Conservation (phyloP, 2,113 vertebrate species). For the Malaclemys terrapin region DNA sequence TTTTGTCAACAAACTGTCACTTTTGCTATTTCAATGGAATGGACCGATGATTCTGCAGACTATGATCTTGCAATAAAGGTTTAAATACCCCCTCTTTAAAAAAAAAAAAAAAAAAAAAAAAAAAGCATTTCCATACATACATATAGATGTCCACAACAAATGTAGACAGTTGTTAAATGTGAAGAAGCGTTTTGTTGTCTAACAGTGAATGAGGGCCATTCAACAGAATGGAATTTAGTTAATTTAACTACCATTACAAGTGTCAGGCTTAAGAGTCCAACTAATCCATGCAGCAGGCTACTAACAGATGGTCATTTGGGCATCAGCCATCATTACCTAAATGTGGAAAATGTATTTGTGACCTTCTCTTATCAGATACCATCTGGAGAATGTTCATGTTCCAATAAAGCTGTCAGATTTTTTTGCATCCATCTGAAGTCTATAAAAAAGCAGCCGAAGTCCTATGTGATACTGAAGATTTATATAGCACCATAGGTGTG, state of each 20-base stretch:
- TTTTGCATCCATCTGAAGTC: neutral
- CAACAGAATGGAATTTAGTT: neutral
- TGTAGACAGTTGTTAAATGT: neutral
- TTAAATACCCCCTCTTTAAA: neutral
- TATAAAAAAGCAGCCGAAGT: fast-evolving
- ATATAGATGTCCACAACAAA: neutral
- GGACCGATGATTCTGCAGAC: neutral
- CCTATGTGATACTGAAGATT: neutral
- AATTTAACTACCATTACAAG: neutral
- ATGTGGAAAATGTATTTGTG: neutral
- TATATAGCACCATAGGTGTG: neutral
- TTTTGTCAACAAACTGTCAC: neutral
- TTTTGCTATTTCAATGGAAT: neutral
- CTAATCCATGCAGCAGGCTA: neutral
- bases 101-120: neutral
- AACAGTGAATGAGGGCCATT: neutral
- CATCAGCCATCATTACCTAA: neutral
- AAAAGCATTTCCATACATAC: neutral
- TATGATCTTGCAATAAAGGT: neutral
- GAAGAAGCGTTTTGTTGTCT: neutral
- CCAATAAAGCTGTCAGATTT: neutral
- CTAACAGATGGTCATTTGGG: neutral
- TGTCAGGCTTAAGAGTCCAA: neutral
- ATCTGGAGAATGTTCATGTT: neutral
- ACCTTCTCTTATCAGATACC: neutral